Evolutionary conservation across 2,888 invertebrate species (phyloP), one percentile per base, ranked within the genome.

Genomic region (Yponomeuta evonymella): DNA sequence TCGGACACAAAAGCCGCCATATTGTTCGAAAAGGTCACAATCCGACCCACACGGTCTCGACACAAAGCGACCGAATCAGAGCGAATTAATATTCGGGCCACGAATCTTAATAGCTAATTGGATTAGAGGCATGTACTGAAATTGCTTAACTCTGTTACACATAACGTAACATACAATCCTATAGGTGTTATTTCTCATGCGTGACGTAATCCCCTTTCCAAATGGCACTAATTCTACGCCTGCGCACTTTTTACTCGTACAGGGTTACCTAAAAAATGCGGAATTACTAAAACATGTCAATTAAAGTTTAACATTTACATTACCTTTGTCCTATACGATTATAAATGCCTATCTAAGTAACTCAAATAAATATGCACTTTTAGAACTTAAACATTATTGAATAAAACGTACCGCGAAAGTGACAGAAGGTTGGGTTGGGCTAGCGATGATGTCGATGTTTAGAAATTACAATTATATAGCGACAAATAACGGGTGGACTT

Each of bases 21-120:
- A 80, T 83, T 81, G 80, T 81, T 83, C 82, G 81, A 84, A 36
- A 86, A 87, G 87, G 84, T 84, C 82, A 83, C 81, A 80, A 78
- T 77, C 75, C 78, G 75, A 73, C 72, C 73, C 75, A 65, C 74
- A 75, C 80, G 79, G 80, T 76, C 82, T 84, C 85, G 84, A 85
- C 83, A 86, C 85, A 87, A 85, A 85, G 80, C 81, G 83, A 77
- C 77, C 79, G 80, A 83, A 83, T 85, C 85, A 83, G 78, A 81
- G 77, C 76, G 81, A 86, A 90, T 92, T 92, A 89, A 90, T 92
- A 92, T 92, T 90, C 91, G 83, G 83, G 79, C 83, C 92, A 90
- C 91, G 91, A 84, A 88, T 88, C 91, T 89, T 91, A 91, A 92
- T 91, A 90, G 90, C 90, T 92, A 91, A 92, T 92, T 92, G 91